Conservation (phyloP, 2,113 vertebrate species). For the Tragulus kanchil region DNA sequence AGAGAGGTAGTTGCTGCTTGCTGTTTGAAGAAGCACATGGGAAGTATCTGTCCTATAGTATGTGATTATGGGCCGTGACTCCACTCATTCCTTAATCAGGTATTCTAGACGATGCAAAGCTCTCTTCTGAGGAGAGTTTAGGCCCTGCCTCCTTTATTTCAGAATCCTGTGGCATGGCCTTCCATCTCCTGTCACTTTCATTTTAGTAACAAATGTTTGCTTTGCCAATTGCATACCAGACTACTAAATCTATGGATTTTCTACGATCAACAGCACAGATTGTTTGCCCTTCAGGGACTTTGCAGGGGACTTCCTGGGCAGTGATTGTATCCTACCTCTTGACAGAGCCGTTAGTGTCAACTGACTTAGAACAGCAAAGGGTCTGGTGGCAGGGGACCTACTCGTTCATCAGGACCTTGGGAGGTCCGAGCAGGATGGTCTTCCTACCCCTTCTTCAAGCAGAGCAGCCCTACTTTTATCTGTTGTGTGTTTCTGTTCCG, state of each 20-base stretch:
- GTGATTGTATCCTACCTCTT: not conserved
- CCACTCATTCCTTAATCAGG: not conserved
- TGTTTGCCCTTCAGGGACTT: constrained; percentile 7
- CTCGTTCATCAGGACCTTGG: not conserved
- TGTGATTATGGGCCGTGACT: not conserved
- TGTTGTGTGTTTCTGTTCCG: not conserved
- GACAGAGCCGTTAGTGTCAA: not conserved
- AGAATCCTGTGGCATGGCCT: not conserved
- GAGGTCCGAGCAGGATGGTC: not conserved
- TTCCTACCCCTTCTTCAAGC: not conserved
- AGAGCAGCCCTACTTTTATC: not conserved
- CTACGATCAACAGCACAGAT: not conserved
- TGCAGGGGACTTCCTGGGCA: not conserved
- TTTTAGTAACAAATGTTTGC: constrained; percentile 54
- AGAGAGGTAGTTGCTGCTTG: not conserved
- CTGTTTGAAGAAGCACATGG: not conserved
- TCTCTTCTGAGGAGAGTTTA: not conserved
- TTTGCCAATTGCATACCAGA: constrained; percentile 55
- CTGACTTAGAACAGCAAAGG: not conserved
- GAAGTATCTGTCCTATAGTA: not conserved
- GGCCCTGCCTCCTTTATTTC: not conserved
- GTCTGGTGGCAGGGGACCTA: not conserved
- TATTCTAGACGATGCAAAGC: not conserved
- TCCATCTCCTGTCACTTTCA: constrained; percentile 33
- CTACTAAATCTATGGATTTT: constrained; percentile 41